Conservation (phyloP, 2,797 vertebrate genomes). For the Sebastes melanostomus region DNA sequence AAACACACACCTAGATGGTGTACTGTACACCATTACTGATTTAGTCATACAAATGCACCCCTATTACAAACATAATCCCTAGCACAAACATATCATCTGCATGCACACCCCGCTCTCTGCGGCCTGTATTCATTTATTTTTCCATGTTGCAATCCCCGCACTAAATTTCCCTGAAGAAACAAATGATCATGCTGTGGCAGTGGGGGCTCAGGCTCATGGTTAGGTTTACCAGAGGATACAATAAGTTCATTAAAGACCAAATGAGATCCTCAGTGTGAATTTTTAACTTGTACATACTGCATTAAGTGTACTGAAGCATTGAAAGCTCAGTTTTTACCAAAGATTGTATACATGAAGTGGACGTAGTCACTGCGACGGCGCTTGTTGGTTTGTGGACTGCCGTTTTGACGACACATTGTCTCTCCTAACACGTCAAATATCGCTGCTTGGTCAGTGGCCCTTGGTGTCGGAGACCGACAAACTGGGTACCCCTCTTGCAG, state of each 20-base stretch:
- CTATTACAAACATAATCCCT: constrained; percentile 50
- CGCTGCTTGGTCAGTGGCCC: too few species aligned
- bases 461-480: too few species aligned
- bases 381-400: neutral
- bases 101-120: constrained; percentile 39
- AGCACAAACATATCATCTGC: constrained; percentile 51
- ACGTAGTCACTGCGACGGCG: neutral
- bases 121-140: constrained; percentile 51
- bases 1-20: constrained; percentile 20
- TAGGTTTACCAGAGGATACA: constrained; percentile 21
- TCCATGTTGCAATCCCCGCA: constrained; percentile 9
- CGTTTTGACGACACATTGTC: too few species aligned
- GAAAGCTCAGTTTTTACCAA: neutral
- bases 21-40: constrained; percentile 23
- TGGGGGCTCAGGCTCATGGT: constrained; percentile 7
- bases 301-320: constrained; percentile 12
- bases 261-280: constrained; percentile 1
- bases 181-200: neutral
- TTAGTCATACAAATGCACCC: constrained; percentile 35
- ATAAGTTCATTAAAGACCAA: constrained; percentile 31
- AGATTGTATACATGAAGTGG: neutral
- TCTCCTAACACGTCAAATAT: too few species aligned
- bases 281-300: neutral
- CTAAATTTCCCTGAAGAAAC: constrained; percentile 52
- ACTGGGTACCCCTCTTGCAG: too few species aligned